phyloP scores from a whole-genome alignment of 2,888 invertebrate genomes.

The Drosophila formosana region DNA sequence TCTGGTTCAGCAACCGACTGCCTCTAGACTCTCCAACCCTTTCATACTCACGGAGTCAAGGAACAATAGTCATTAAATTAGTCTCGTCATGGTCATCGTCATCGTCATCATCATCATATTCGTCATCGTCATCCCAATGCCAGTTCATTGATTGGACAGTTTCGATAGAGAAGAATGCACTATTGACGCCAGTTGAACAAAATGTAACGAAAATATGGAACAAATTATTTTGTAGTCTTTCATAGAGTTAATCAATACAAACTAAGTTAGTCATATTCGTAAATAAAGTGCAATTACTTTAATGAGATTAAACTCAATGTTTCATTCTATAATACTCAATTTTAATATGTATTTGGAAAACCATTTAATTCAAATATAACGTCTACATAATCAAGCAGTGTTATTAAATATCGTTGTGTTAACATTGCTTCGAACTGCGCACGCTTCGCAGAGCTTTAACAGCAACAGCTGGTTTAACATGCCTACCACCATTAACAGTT shows the following conservation, averaged over 20 bases:
- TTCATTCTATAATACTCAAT: not conserved
- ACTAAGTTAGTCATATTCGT: conserved; percentile 27
- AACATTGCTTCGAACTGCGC: not conserved
- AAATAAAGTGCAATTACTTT: conserved; percentile 68
- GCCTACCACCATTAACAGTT: not conserved
- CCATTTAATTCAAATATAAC: not conserved
- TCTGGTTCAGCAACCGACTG: not conserved
- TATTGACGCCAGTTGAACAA: conserved; percentile 21
- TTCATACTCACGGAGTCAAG: conserved; percentile 61
- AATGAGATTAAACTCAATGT: conserved; percentile 24
- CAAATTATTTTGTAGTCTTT: conserved; percentile 53
- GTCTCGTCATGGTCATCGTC: conserved; percentile 33
- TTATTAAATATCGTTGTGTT: not conserved
- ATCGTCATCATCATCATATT: conserved; percentile 28
- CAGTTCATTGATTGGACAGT: not conserved
- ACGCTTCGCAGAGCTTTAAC: not conserved
- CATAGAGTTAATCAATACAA: conserved; percentile 18
- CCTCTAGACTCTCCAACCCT: conserved; percentile 12
- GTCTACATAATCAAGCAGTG: conserved; percentile 19
- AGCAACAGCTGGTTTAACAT: conserved; percentile 13
- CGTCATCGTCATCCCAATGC: conserved; percentile 15
- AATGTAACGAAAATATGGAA: conserved; percentile 38
- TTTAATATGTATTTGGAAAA: not conserved
- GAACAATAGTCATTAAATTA: conserved; percentile 77
- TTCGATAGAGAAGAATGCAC: conserved; percentile 6